Evolutionary conservation across 2,797 vertebrate genomes (phyloP), one percentile per base, ranked within the genome.

Genomic region (Eremophila alpestris): DNA sequence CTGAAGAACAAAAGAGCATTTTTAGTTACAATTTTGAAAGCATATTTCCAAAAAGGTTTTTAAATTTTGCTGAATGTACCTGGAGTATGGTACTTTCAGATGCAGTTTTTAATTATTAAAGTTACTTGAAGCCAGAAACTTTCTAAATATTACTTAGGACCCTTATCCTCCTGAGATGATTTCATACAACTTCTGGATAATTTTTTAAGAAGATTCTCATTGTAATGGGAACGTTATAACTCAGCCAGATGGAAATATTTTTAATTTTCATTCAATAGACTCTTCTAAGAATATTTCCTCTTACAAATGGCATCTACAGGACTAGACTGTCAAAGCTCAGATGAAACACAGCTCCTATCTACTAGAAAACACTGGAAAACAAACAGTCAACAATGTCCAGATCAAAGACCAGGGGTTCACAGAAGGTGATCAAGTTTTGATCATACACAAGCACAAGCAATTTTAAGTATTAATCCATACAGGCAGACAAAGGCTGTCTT

Each of bases 401-500:
- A 88, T 94, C 43, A 93, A 84, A 95, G 64, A 89, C 49, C 60
- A 69, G 83, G 69, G 36, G 84, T 87, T 92, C 94, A 95, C 23
- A 69, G 29, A 96, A 91, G 49, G 49, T 54, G 76, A 92, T 90
- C 89, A 84, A 71, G 86, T 96, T 96, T 93, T 83, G 83, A 92
- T 87, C 70, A 51, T 49, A 89, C 2, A 10, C 83, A 92, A 86
- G 82, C 15, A 4, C 87, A 94, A 91, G 90, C 68, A 95, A 92
- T 87, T 95, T 59, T 65, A 95, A 93, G 71, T 94, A 79, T 71
- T 94, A 95, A 94, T 81, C 73, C 80, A 94, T 60, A 68, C 90
- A 95, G 87, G 62, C 92, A 86, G 93, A 92, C 89, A 89, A 97
- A 97, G 46, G 21, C 63, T 93, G 78, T 78, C 77, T 96, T 96